Base-by-base conservation (phyloP, 2,888 invertebrate genomes). In the Amphipoea lucens region DNA sequence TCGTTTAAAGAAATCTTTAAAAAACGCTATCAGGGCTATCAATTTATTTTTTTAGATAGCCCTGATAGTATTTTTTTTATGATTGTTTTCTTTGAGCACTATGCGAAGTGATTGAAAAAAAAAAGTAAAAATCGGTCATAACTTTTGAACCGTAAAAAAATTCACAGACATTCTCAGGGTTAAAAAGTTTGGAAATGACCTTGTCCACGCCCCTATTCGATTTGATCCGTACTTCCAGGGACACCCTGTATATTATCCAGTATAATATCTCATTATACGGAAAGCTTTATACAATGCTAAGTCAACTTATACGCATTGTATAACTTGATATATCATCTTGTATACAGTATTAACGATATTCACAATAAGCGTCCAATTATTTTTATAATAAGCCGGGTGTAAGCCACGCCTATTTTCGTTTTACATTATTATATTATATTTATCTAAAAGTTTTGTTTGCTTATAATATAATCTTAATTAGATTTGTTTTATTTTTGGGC, bases 401-500 rank as follows among this genome's bases (percentile, higher is more conserved):
- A 71, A 78, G 36, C 70, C 54, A 79, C 70, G 45, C 48, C 17
- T 29, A 42, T 68, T 67, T 60, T 23, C 54, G 51, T 68, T 57
- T 74, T 51, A 42, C 29, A 23, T 40, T 48, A 48, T 48, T 60
- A 60, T 23, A 57, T 45, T 57, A 71, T 62, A 54, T 36, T 57
- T 60, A 76, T n/a, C n/a, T 62, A 67, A 76, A 66, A n/a, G 2
- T 63, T 42, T 54, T 63, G 42, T 54, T 29, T 51, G 29, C 54
- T 57, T 54, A 54, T 17, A n/a, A 54, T 17, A n/a, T 78, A 23
- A 29, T 60, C 57, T 57, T 57, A 42, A 76, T 48, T 48, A 36
- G 60, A 71, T 70, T 70, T 40, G 60, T 20, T 72, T 76, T 66
- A 75, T 36, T 70, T 36, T 81, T 74, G 54, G 81, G 79, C 79